phyloP scores from a whole-genome alignment of 2,888 invertebrate species.

The Margaritifera margaritifera region DNA sequence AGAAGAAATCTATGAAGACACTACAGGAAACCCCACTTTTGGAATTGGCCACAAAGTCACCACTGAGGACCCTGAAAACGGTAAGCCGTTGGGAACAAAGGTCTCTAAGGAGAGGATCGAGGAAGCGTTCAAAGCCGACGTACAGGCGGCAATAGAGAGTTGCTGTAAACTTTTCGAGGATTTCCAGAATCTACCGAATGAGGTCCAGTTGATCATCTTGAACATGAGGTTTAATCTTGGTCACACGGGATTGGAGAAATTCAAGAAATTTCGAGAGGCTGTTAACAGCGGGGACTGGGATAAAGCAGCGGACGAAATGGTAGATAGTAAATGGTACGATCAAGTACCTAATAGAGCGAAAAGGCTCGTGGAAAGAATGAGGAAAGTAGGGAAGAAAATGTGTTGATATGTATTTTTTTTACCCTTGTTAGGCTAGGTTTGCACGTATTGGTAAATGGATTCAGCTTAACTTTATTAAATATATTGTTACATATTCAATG shows the following conservation, averaged over 20 bases:
- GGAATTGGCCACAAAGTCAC: slow-evolving; percentile 19
- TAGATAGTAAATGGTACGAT: slow-evolving; percentile 14
- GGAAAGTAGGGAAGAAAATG: slow-evolving; percentile 9
- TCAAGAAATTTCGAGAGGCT: slow-evolving; percentile 9
- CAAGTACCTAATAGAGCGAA: slow-evolving; percentile 11
- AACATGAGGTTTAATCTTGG: slow-evolving; percentile 22
- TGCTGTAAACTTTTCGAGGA: not conserved
- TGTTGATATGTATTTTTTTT: not conserved
- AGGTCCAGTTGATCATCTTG: slow-evolving; percentile 15
- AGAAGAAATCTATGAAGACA: slow-evolving; percentile 7
- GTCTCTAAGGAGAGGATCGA: slow-evolving; percentile 4
- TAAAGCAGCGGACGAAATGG: slow-evolving; percentile 14
- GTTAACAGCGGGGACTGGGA: slow-evolving; percentile 12
- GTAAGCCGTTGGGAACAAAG: slow-evolving; percentile 6
- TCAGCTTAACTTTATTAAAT: too few species aligned
- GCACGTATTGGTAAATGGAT: too few species aligned
- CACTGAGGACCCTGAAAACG: slow-evolving; percentile 9
- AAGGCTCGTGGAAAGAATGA: slow-evolving; percentile 13
- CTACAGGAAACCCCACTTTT: slow-evolving; percentile 7
- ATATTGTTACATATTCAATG: too few species aligned
- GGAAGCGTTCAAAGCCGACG: slow-evolving; percentile 9
- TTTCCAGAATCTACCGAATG: slow-evolving; percentile 3
- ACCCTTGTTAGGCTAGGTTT: too few species aligned
- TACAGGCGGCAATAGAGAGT: not conserved
- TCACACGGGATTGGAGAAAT: not conserved